Percentiles rank a stretch among this genome's conserved stretches.
Evolutionary conservation across 1,140 invertebrate genomes (phyloP).

Genomic region (Drosophila quadrilineata): DNA sequence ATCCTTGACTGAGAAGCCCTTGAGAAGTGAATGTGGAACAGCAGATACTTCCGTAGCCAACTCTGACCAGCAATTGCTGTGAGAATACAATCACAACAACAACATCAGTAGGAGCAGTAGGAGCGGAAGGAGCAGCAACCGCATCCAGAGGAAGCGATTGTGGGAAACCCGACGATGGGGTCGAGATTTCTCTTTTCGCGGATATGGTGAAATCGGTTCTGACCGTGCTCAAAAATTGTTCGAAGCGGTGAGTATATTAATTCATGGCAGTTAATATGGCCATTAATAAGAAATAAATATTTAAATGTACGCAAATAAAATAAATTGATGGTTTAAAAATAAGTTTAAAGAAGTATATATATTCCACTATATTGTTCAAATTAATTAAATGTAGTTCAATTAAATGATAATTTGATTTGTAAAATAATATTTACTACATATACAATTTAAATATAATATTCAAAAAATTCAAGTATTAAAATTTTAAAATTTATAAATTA

Average conservation of each 20-base stretch:
- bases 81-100: constrained; percentile 17
- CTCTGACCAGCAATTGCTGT: constrained; percentile 31
- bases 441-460: no score
- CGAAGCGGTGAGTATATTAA: constrained; percentile 64
- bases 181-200: constrained; percentile 81
- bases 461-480: no score
- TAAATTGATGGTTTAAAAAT: not conserved
- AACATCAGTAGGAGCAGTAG: constrained; percentile 35
- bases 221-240: constrained; percentile 75
- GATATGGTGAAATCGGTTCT: constrained; percentile 81
- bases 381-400: not conserved
- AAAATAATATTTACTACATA: no score
- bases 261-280: constrained; percentile 2
- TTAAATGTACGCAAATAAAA: not conserved
- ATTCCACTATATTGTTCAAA: not conserved
- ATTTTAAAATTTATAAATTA: no score
- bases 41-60: constrained; percentile 47
- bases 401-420: not conserved
- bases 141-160: constrained; percentile 10
- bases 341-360: no score
- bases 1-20: constrained; percentile 37
- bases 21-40: constrained; percentile 39
- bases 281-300: no score
- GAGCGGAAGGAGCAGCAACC: no score
- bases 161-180: constrained; percentile 80